Evolutionary conservation across 1,140 invertebrate species (phyloP), one percentile per base, ranked within the genome.

Genomic region (Capitella teleta): DNA sequence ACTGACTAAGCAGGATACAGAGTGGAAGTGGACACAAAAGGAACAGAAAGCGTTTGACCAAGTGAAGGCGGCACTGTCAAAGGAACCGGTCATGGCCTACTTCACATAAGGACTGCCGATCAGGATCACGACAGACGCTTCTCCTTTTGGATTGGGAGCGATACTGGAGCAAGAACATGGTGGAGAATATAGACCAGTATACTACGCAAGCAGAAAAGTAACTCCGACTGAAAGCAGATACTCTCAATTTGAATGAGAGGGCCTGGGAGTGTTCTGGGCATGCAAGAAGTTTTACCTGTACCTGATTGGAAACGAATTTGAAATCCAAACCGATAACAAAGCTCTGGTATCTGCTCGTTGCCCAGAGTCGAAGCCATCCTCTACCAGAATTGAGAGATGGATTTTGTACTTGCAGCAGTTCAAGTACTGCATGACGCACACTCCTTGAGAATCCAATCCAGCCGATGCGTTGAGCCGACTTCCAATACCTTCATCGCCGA

Each of bases 361-460:
- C n/a, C 10, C 32, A 34, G 10, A 34, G 10, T 34, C 32, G n/a
- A 34, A 34, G 32, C 10, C 26, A 38, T 30, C 30, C 4, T 47
- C 46, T 10, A 30, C 46, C 18, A n/a, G 46, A 5, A 47, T 47
- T 5, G 46, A 47, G 28, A 26, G 46, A 3, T 47, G 46, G 46
- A n/a, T 47, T 26, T 19, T 47, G 18, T 37, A 19, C 19, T 19
- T 47, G 6, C 46, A 47, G 30, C 46, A 47, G 19, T 47, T 47
- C 28, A 26, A 47, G 8, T 47, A 10, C 32, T 10, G n/a, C n/a
- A n/a, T 34, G 10, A 34, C 32, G 10, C 32, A 34, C 32, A 34
- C n/a, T n/a, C n/a, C n/a, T n/a, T n/a, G n/a, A n/a, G n/a, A n/a
- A n/a, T n/a, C n/a, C n/a, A n/a, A n/a, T n/a, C n/a, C n/a, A n/a